phyloP scores from a whole-genome alignment of 2,113 vertebrate species.

The Craseonycteris thonglongyai region DNA sequence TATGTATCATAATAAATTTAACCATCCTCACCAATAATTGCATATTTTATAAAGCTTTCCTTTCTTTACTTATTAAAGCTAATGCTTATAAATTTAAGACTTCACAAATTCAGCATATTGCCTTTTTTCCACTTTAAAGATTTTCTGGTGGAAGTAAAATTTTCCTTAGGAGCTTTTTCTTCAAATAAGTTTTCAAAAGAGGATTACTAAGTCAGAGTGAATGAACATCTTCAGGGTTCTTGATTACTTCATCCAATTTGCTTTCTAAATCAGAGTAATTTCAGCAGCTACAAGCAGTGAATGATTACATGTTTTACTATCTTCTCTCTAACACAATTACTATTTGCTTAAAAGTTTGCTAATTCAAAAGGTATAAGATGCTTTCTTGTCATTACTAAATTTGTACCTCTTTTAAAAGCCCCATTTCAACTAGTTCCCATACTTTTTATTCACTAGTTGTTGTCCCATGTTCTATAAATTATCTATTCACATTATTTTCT shows the following conservation, averaged over 20 bases:
- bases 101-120: neutral
- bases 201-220: neutral
- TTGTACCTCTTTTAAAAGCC: neutral
- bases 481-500: neutral
- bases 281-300: neutral
- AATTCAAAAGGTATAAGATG: neutral
- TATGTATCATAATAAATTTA: neutral
- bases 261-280: slow-evolving; percentile 31
- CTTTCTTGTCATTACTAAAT: neutral
- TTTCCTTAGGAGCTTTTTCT: neutral
- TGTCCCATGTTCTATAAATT: neutral
- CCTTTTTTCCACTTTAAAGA: neutral
- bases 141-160: neutral
- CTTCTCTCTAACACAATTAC: neutral
- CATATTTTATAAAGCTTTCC: neutral
- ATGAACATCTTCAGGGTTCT: neutral
- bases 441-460: neutral
- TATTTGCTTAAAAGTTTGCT: slow-evolving; percentile 7
- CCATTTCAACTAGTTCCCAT: neutral
- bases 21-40: neutral
- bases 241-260: slow-evolving; percentile 22
- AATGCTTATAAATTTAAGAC: neutral
- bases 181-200: neutral
- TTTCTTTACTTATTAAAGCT: neutral
- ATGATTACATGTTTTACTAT: neutral